These are phyloP conservation scores for Hemibagrus guttatus DNA, from an alignment of 2,797 vertebrate genomes.

Conservation along the genomic window DNA sequence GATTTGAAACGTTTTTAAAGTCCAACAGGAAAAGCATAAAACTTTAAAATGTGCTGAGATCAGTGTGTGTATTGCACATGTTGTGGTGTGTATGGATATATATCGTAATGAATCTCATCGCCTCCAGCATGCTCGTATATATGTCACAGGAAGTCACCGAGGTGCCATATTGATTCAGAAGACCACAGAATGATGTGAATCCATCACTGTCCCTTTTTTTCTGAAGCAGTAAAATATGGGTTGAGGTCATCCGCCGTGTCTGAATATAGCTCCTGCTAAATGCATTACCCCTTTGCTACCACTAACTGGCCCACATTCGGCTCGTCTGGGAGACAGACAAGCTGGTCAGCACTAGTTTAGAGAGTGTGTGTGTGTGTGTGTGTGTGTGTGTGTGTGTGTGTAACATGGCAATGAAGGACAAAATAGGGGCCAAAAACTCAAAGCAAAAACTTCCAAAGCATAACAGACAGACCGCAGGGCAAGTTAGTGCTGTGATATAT, in stretches of 20 bases:
- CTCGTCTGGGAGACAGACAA: slow-evolving; percentile 7
- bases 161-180: slow-evolving; percentile 57
- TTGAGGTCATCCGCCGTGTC: slow-evolving; percentile 55
- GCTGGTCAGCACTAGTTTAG: slow-evolving; percentile 1
- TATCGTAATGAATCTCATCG: background rate
- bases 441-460: background rate
- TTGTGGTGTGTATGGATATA: background rate
- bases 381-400: background rate
- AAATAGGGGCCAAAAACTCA: background rate
- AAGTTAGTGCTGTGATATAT: background rate
- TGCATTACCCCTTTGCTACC: slow-evolving; percentile 10
- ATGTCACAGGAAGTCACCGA: slow-evolving; percentile 23
- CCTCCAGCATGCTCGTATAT: slow-evolving; percentile 7
- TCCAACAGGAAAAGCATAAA: background rate
- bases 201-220: slow-evolving; percentile 50
- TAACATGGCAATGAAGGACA: slow-evolving; percentile 10
- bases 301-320: slow-evolving; percentile 34
- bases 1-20: background rate
- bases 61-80: background rate
- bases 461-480: background rate
- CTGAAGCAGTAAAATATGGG: slow-evolving; percentile 55
- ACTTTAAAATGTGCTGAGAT: background rate
- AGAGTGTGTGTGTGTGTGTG: background rate
- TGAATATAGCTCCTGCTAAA: slow-evolving; percentile 47
- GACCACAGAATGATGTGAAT: slow-evolving; percentile 50